Percentiles rank a stretch among this genome's conserved stretches.
phyloP scores from a whole-genome alignment of 1,140 invertebrate genomes.

The Magallana ariakensis region DNA sequence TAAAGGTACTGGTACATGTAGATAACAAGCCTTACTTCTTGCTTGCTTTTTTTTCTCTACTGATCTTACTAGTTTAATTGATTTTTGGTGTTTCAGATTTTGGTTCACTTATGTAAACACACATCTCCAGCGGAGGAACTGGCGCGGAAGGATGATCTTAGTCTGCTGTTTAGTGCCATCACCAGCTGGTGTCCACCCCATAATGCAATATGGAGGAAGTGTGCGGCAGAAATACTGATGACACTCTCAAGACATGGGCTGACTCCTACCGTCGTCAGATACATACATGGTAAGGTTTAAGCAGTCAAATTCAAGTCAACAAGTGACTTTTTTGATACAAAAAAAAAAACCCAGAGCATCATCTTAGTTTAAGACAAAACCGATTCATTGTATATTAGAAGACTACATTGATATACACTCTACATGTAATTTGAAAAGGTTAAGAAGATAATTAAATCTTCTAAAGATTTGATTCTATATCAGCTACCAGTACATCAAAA shows the following conservation, averaged over 20 bases:
- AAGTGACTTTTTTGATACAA: too few relatives aligned
- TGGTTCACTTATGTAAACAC: slow-evolving; percentile 95
- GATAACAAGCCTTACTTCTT: too few relatives aligned
- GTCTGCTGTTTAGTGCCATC: slow-evolving; percentile 96
- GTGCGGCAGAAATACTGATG: slow-evolving; percentile 96
- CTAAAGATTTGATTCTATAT: not conserved
- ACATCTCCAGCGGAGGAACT: slow-evolving; percentile 94
- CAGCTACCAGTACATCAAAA: not conserved
- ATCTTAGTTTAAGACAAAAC: too few relatives aligned
- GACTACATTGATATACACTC: not conserved
- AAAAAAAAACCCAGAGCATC: too few relatives aligned
- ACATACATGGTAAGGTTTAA: slow-evolving; percentile 93
- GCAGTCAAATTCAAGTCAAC: too few relatives aligned
- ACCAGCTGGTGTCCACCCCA: slow-evolving; percentile 95
- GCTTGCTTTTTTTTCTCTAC: too few relatives aligned
- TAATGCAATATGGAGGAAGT: slow-evolving; percentile 97
- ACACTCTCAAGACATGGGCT: slow-evolving; percentile 96
- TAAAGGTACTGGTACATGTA: too few relatives aligned
- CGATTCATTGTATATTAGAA: too few relatives aligned
- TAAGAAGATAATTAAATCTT: not conserved
- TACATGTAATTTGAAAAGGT: not conserved
- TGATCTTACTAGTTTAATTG: not conserved
- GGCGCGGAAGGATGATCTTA: slow-evolving; percentile 96
- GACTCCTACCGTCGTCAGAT: slow-evolving; percentile 94
- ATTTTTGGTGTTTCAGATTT: slow-evolving; percentile 83